Evolutionary conservation across 1,140 invertebrate species (phyloP), one percentile per base, ranked within the genome.

Genomic region (Araneus ventricosus): DNA sequence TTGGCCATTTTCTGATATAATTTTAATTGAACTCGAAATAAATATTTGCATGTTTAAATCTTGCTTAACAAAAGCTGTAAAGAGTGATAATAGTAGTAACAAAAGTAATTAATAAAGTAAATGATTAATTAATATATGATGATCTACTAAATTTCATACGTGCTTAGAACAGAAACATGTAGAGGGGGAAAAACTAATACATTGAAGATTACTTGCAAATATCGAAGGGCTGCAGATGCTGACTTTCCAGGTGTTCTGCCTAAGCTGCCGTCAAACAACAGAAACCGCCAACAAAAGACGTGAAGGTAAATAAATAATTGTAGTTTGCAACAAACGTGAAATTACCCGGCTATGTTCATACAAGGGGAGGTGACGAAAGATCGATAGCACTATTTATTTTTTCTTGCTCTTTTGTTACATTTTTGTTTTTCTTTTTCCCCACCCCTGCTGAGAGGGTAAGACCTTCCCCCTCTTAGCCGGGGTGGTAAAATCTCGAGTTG

Each of bases 231-330:
- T 24, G 70, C 70, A 75, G 70, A 75, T 75, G 70, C 82, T 34
- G n/a, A 39, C 22, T 61, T 63, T 75, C 63, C 87, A 88, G 87
- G 87, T 88, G 61, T 88, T 34, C 39, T 52, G 24, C 61, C 14
- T 34, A 24, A 61, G 4, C 1, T 86, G n/a, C 22, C 30, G 8
- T 41, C 87, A 59, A 45, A 88, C 61, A 88, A 37, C 27, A 24
- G n/a, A 59, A 61, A 30, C 27, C 34, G 27, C 59, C 37, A 70
- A 75, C 61, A 45, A 88, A 45, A 27, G 61, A 63, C 24, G 57
- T 30, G 45, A 52, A 34, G n/a, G 79, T 84, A 91, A 91, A 91
- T 91, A 91, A 91, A 63, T 91, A 91, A 91, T 91, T 91, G 89
- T 67, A 84, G 89, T 63, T 84, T 91, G 52, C 89, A 61, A 27